Evolutionary conservation across 2,113 vertebrate genomes (phyloP), one percentile per base, ranked within the genome.

Genomic region (Austrofundulus limnaeus): DNA sequence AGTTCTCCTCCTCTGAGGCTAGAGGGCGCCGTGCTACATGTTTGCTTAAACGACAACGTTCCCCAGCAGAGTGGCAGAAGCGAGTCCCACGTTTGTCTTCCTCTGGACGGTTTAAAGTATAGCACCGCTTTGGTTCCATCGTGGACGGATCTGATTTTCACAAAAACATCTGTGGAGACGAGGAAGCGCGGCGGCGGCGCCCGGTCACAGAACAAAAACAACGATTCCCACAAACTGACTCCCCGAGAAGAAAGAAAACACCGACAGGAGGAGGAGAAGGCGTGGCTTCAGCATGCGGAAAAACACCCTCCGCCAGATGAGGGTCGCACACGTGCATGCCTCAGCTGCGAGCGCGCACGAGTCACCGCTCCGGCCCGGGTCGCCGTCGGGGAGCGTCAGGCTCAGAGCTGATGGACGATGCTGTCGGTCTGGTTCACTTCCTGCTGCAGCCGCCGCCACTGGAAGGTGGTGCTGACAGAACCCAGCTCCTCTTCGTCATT

Each of bases 361-460:
- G 42, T 42, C 54, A 14, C 39, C 23, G 16, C 45, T n/a, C 34
- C 43, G 6, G 62, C 47, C 48, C 48, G 16, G 1, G 37, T 50
- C 19, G 1, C 17, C 20, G 16, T n/a, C 15, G 37, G 23, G 53
- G 50, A 9, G 39, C n/a, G 24, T n/a, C 14, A 1, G 19, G 3
- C 1, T 91, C 81, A 93, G 2, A 93, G 89, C 77, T 92, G 92
- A 72, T 88, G 88, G 28, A 93, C 92, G 54, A 91, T 71, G 82
- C 92, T 92, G 77, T 93, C 92, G 0, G 85, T 31, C 59, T 82
- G 83, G 75, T 78, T 82, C 64, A 54, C 43, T 11, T 93, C 91
- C 67, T 78, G 89, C 0, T 64, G 83, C 34, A 93, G 79, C 0
- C 92, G 82, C 66, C 88, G 91, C 92, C 92, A 93, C 78, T 92